Base-by-base conservation (phyloP, 2,888 invertebrate genomes). In the Lobophora halterata region DNA sequence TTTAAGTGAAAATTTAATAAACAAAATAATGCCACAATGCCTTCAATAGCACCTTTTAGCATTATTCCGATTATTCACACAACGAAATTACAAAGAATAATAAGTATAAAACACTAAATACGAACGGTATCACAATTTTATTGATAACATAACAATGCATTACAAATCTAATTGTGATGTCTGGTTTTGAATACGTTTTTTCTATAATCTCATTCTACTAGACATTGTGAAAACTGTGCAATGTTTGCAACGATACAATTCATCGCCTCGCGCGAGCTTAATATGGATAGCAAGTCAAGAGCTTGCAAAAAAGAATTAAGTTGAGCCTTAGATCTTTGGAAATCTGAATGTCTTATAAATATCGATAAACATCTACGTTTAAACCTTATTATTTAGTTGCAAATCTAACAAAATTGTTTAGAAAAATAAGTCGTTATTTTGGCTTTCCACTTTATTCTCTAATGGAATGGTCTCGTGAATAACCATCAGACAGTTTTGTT, bases 381-480 rank as follows among this genome's bases (percentile, higher is more conserved):
- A 74, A 81, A 66, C 68, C 75, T 75, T 78, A 67, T 65, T 58
- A 68, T 70, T 76, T 65, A 77, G 71, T 79, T 77, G 85, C 81
- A 76, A 79, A 76, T 80, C 75, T 85, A 86, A 87, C 82, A 87
- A 86, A 85, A 85, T 66, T 53, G 68, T 77, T 81, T 87, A 86
- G 81, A 87, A 87, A 87, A 87, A 86, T 86, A 87, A 86, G 78
- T 85, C 79, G 74, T 81, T 75, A 79, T 81, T 83, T 86, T 86
- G 86, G 85, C 86, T 79, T 53, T 85, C 79, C 74, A 79, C 76
- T 75, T 77, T 78, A 81, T 63, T 65, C 63, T 79, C 73, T 67
- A 81, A 79, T 86, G 87, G 86, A 87, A 87, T 86, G 83, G 86
- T 82, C 73, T 80, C 74, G 77, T 76, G 71, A 71, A 61, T 82